These are phyloP conservation scores for Ischnus inquisitorius DNA, from an alignment of 2,888 invertebrate species.

Conservation along the genomic window DNA sequence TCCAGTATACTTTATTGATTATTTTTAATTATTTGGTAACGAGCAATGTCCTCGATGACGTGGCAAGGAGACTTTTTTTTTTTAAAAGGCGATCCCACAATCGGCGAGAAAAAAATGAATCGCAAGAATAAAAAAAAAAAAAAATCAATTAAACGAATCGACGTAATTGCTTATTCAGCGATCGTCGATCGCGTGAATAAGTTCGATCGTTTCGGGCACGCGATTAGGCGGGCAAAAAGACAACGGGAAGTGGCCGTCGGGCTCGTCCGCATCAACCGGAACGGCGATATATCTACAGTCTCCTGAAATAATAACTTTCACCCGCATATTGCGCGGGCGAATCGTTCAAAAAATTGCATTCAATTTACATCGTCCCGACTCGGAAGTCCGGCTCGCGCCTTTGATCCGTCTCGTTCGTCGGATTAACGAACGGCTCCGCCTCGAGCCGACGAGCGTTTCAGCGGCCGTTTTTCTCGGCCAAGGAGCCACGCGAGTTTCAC, in stretches of 20 bases:
- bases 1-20: too few species aligned
- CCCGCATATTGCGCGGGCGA: slow-evolving; percentile 29
- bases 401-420: neutral
- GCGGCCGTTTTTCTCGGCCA: neutral
- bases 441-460: neutral
- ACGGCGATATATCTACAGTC: slow-evolving; percentile 52
- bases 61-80: too few species aligned
- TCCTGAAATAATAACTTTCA: slow-evolving; percentile 61
- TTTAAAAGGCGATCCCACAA: too few species aligned
- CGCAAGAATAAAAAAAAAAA: too few species aligned
- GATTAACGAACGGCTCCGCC: neutral
- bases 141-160: neutral
- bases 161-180: neutral
- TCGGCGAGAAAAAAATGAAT: too few species aligned
- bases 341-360: slow-evolving; percentile 46
- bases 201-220: slow-evolving; percentile 1
- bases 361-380: neutral
- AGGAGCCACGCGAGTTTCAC: neutral
- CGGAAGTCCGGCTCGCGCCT: neutral
- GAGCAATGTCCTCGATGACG: slow-evolving; percentile 27
- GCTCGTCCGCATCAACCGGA: slow-evolving; percentile 57
- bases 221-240: neutral
- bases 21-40: neutral
- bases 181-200: neutral
- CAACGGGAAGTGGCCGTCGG: slow-evolving; percentile 19